A percentile compares a stretch with the other conserved stretches of the same genome.
phyloP scores from a whole-genome alignment of 2,888 invertebrate species.

The Ophonus ardosiacus region DNA sequence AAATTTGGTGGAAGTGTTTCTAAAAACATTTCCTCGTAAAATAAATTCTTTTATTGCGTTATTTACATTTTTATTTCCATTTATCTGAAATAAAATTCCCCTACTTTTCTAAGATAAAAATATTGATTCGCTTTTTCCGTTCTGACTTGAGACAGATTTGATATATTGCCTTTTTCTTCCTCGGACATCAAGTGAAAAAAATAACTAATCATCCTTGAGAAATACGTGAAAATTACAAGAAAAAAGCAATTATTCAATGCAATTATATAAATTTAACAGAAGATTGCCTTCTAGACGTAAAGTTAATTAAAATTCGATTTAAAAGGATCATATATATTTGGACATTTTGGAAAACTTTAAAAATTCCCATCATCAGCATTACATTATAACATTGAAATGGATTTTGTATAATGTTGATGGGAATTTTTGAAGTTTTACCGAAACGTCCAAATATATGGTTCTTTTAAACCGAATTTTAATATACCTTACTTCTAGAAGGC shows the following conservation, averaged over 20 bases:
- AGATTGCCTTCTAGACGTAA: no score
- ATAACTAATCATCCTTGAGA: slow-evolving; percentile 23
- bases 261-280: neutral
- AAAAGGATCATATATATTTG: no score
- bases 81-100: neutral
- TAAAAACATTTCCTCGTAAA: neutral
- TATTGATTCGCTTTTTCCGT: slow-evolving; percentile 30
- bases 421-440: no score
- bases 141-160: slow-evolving; percentile 30
- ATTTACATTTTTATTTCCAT: slow-evolving; percentile 3
- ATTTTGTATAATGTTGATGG: no score
- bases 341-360: no score
- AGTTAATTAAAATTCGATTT: no score
- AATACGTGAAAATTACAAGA: neutral
- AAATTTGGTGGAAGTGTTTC: neutral
- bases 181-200: slow-evolving; percentile 16
- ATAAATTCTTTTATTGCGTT: neutral
- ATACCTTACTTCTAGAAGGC: no score
- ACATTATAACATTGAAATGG: no score
- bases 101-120: neutral
- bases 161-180: slow-evolving; percentile 22
- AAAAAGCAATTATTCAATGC: neutral
- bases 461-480: no score
- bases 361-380: no score
- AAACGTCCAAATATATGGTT: no score